A percentile compares a stretch with the other conserved stretches of the same genome.
Evolutionary conservation across 2,113 vertebrate genomes (phyloP).

Genomic region (Condylura cristata): DNA sequence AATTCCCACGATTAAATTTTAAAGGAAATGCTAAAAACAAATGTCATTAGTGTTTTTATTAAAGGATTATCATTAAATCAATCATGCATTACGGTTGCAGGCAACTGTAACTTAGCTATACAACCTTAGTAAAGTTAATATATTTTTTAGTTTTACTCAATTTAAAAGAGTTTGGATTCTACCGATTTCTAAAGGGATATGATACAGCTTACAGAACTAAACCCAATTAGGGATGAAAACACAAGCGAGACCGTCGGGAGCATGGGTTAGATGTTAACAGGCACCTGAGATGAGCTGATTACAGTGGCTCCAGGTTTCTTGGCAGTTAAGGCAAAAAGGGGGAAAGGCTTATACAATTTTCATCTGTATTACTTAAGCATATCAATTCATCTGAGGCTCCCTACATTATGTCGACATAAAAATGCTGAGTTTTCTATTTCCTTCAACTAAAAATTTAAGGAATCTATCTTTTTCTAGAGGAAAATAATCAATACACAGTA

Average conservation of each 20-base stretch:
- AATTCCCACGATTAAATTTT: conserved; percentile 52
- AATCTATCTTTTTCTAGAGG: conserved; percentile 43
- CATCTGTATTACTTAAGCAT: conserved; percentile 63
- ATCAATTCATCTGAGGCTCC: conserved; percentile 66
- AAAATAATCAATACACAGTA: conserved; percentile 51
- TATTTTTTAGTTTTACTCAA: conserved; percentile 64
- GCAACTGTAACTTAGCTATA: conserved; percentile 83
- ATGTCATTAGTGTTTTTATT: conserved; percentile 67
- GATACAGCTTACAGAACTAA: conserved; percentile 58
- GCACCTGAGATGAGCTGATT: conserved; percentile 71
- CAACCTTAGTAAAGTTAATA: conserved; percentile 73
- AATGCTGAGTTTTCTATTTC: conserved; percentile 66
- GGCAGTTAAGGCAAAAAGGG: conserved; percentile 65
- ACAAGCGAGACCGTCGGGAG: conserved; percentile 53
- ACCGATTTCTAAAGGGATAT: conserved; percentile 53
- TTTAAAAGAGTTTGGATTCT: conserved; percentile 54
- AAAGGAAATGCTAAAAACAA: conserved; percentile 72
- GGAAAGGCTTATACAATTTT: conserved; percentile 55
- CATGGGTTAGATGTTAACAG: conserved; percentile 69
- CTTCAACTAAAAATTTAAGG: conserved; percentile 41
- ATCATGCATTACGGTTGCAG: conserved; percentile 72
- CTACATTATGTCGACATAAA: conserved; percentile 52
- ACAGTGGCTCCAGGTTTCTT: conserved; percentile 44
- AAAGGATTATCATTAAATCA: conserved; percentile 81
- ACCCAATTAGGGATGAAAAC: conserved; percentile 76